These are phyloP conservation scores for Hemaris fuciformis DNA, from an alignment of 2,888 invertebrate species.

Conservation along the genomic window DNA sequence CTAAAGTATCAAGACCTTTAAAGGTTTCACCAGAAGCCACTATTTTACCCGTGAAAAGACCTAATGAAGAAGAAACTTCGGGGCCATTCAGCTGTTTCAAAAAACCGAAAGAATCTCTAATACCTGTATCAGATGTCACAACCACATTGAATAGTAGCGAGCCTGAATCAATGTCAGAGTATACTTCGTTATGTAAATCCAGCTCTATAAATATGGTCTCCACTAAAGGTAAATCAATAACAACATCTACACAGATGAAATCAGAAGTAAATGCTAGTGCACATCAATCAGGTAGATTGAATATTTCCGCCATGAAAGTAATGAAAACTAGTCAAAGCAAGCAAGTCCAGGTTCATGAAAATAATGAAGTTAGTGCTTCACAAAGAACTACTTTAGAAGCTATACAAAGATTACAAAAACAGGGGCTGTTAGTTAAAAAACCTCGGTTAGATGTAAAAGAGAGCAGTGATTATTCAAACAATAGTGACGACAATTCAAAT, in stretches of 20 bases:
- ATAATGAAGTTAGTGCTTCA: constrained; percentile 48
- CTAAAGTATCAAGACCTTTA: constrained; percentile 43
- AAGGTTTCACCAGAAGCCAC: constrained; percentile 58
- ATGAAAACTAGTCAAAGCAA: constrained; percentile 59
- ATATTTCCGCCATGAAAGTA: constrained; percentile 59
- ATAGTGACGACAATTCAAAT: constrained; percentile 38
- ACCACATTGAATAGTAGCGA: constrained; percentile 34
- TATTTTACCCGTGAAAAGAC: constrained; percentile 43
- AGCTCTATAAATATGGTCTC: constrained; percentile 57
- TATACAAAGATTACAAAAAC: constrained; percentile 70
- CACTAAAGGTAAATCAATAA: constrained; percentile 54
- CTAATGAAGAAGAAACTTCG: constrained; percentile 40
- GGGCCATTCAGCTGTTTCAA: constrained; percentile 70
- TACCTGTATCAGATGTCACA: constrained; percentile 49
- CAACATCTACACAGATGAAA: constrained; percentile 58
- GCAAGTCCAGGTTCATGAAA: constrained; percentile 59
- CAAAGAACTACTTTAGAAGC: constrained; percentile 64
- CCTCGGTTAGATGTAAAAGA: constrained; percentile 58
- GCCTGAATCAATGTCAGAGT: constrained; percentile 39
- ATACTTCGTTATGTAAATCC: constrained; percentile 48
- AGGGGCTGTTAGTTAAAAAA: constrained; percentile 70
- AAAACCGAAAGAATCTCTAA: constrained; percentile 65
- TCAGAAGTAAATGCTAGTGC: constrained; percentile 55
- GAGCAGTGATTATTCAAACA: constrained; percentile 46
- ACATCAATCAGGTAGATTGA: constrained; percentile 58